Conservation (phyloP, 2,797 vertebrate species). For the Picus viridis region DNA sequence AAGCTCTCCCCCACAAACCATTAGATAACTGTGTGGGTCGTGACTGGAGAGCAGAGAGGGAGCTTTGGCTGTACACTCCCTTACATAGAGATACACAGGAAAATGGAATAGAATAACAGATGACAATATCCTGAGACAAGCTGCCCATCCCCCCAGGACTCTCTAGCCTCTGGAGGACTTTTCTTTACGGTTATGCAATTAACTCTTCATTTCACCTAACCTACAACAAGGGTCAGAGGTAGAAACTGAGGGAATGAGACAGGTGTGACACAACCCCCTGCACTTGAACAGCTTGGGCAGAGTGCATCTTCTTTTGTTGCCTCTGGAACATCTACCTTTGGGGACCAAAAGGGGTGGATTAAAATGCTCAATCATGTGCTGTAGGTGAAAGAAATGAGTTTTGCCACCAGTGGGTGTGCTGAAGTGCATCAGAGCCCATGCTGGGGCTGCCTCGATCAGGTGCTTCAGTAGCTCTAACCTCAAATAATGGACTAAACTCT, state of each 20-base stretch:
- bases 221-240: background rate
- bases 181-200: too few relatives aligned
- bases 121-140: too few relatives aligned
- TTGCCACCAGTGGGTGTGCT: background rate
- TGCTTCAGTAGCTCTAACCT: background rate
- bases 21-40: too few relatives aligned
- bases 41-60: too few relatives aligned
- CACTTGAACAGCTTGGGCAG: background rate
- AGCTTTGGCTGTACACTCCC: too few relatives aligned
- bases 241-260: background rate
- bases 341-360: background rate
- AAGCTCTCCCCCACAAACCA: too few relatives aligned
- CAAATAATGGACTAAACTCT: background rate
- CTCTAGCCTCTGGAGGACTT: too few relatives aligned
- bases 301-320: background rate
- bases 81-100: too few relatives aligned
- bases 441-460: background rate
- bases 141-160: too few relatives aligned
- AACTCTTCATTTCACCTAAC: too few relatives aligned
- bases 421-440: background rate
- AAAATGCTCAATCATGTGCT: background rate
- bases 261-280: rapidly evolving
- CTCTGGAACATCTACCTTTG: background rate
- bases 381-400: background rate
- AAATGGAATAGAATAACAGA: too few relatives aligned